Base-by-base conservation (phyloP, 2,888 invertebrate genomes). In the Lepas anatifera region DNA sequence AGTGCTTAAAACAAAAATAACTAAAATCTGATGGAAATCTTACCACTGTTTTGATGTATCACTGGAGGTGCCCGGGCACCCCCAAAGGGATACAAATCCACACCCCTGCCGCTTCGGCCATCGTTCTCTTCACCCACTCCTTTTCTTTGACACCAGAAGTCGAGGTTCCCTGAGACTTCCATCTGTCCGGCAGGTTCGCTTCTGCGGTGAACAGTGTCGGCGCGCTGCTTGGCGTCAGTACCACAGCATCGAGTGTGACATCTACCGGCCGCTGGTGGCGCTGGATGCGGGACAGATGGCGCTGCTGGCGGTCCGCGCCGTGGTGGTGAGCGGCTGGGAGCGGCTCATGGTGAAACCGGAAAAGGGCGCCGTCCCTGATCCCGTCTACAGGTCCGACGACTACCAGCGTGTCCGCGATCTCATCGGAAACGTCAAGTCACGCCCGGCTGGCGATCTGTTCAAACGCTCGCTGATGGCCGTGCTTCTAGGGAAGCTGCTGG, bases 401-500 rank as follows among this genome's bases (percentile, higher is more conserved):
- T 74, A 74, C 68, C 52, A 39, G 32, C 69, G 73, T 4, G 70
- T 72, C 18, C 70, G 70, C 37, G 67, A 72, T 41, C 69, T 73
- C 27, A 58, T 67, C 25, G 58, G 71, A 7, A 72, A 74, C 63
- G 52, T 70, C 3, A 43, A 50, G n/a, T 69, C 71, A 50, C 64
- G 74, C n/a, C 41, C 70, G 18, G 73, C 73, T 35, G 73, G 73
- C 10, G 77, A 80, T 67, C 78, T 81, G 73, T 76, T 83, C 7
- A 77, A 79, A 70, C 76, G 80, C 11, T 75, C 79, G 3, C 74
- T 81, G 37, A 77, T 78, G 35, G 79, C 82, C 0, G 75, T 81
- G 46, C 81, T 80, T 73, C 74, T 83, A 46, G 76, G 78, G 2
- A 79, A 79, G 52, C 81, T 80, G 71, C 75, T 82, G n/a, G 75